These are phyloP conservation scores for Apoda limacodes DNA, from an alignment of 2,888 invertebrate genomes.

Conservation along the genomic window DNA sequence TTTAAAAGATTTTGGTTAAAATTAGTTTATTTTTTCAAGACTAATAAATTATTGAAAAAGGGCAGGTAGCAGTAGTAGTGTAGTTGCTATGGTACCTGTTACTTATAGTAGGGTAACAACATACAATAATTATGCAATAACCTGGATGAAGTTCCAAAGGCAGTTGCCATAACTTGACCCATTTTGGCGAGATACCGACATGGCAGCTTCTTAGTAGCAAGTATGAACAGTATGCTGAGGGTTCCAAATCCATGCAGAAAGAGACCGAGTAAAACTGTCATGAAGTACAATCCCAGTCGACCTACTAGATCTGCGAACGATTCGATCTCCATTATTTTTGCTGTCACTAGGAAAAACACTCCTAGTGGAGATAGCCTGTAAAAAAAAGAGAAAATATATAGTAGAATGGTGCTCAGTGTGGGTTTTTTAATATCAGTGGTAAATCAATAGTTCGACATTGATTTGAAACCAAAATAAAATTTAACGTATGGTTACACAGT, in stretches of 20 bases:
- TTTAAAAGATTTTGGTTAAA: no score
- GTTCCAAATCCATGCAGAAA: slow-evolving; percentile 93
- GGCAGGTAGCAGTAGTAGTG: no score
- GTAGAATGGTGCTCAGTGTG: no score
- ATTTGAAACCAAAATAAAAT: no score
- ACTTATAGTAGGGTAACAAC: neutral
- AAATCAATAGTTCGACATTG: no score
- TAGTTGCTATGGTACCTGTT: no score
- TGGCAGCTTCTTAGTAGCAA: slow-evolving; percentile 85
- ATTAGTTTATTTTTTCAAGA: no score
- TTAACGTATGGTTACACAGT: no score
- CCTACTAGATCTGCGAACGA: slow-evolving; percentile 87
- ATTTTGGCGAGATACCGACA: slow-evolving; percentile 84
- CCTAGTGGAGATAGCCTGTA: slow-evolving; percentile 92
- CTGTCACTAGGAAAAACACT: slow-evolving; percentile 88
- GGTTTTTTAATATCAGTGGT: no score
- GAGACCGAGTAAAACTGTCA: slow-evolving; percentile 92
- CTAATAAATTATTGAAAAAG: no score
- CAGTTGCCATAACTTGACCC: slow-evolving; percentile 93
- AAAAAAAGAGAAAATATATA: no score
- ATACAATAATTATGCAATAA: slow-evolving; percentile 25
- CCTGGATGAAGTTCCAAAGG: slow-evolving; percentile 96
- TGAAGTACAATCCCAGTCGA: slow-evolving; percentile 92
- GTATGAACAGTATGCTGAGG: slow-evolving; percentile 86
- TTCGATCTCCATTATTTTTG: slow-evolving; percentile 91